Conservation (phyloP, 1,140 invertebrate species). For the Eulimnadia texana region DNA sequence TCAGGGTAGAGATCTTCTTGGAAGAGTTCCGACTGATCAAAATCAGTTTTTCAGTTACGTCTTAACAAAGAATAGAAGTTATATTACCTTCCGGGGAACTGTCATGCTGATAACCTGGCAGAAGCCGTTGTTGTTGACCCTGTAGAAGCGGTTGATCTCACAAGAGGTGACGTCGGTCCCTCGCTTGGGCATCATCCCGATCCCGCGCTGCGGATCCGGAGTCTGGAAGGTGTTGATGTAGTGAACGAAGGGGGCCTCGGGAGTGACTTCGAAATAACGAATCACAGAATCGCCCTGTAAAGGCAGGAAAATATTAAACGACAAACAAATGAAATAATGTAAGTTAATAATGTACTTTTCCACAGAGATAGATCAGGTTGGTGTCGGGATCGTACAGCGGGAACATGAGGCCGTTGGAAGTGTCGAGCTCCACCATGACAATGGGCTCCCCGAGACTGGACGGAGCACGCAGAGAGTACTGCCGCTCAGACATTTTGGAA, state of each 20-base stretch:
- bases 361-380: slow-evolving; percentile 87
- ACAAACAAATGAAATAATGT: not conserved
- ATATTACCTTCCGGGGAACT: slow-evolving; percentile 76
- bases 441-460: slow-evolving; percentile 81
- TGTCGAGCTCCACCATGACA: slow-evolving; percentile 88
- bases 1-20: slow-evolving; percentile 98
- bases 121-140: slow-evolving; percentile 90
- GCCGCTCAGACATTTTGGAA: slow-evolving; percentile 87
- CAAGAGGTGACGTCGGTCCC: slow-evolving; percentile 85
- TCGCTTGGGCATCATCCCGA: slow-evolving; percentile 97
- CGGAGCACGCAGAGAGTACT: slow-evolving; percentile 81
- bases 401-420: slow-evolving; percentile 94
- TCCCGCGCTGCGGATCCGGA: slow-evolving; percentile 89
- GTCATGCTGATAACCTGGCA: slow-evolving; percentile 97
- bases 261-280: slow-evolving; percentile 75
- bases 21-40: slow-evolving; percentile 77
- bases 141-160: slow-evolving; percentile 87
- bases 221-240: slow-evolving; percentile 96
- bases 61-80: not conserved
- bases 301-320: not conserved
- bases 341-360: slow-evolving; percentile 51
- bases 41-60: slow-evolving; percentile 19
- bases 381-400: slow-evolving; percentile 98
- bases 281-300: slow-evolving; percentile 53
- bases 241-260: slow-evolving; percentile 89